Conservation (phyloP, 2,888 invertebrate genomes). For the Rotaria magnacalcarata region DNA sequence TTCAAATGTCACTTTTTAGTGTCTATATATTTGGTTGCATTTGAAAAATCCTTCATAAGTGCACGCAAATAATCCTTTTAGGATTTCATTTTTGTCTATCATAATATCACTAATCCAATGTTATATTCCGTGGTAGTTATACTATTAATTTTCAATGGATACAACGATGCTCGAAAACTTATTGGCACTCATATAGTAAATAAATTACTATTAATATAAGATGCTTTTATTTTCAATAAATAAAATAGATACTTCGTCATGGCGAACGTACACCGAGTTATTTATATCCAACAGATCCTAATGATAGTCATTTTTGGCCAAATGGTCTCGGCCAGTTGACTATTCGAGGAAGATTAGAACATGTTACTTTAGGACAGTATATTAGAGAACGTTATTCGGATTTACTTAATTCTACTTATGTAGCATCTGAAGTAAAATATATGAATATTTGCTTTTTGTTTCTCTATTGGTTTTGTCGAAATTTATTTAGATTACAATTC, state of each 20-base stretch:
- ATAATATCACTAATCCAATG: neutral
- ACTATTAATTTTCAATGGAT: neutral
- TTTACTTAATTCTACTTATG: conserved; percentile 42
- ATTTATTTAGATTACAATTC: conserved; percentile 9
- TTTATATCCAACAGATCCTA: conserved; percentile 38
- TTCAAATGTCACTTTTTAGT: too few relatives aligned
- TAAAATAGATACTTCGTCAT: conserved; percentile 45
- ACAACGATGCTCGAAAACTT: neutral
- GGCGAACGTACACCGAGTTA: conserved; percentile 47
- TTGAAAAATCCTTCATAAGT: neutral
- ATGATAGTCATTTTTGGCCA: conserved; percentile 40
- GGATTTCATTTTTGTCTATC: neutral
- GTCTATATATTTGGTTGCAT: neutral
- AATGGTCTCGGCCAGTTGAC: conserved; percentile 47
- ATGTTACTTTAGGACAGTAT: conserved; percentile 45
- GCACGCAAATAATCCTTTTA: neutral
- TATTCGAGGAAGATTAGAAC: conserved; percentile 43
- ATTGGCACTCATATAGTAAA: conserved; percentile 21
- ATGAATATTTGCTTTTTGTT: neutral
- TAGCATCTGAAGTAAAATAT: neutral
- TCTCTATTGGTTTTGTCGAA: neutral
- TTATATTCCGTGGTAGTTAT: neutral
- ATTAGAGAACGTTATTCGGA: conserved; percentile 45
- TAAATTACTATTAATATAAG: neutral
- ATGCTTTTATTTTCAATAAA: neutral